Evolutionary conservation across 2,113 vertebrate genomes (phyloP).

Genomic region (Sander vitreus): DNA sequence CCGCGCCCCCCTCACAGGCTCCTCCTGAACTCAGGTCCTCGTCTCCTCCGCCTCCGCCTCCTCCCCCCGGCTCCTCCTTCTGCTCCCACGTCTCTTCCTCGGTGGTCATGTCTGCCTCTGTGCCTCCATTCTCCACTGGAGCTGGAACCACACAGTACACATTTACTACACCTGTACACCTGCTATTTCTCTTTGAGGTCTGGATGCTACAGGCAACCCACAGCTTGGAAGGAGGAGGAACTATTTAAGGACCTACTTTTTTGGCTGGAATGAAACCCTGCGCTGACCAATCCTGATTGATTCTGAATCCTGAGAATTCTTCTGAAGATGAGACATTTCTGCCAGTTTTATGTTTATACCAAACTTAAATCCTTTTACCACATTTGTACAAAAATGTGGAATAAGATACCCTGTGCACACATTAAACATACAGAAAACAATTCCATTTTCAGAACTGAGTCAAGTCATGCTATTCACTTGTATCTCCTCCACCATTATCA

Average conservation of each 20-base stretch:
- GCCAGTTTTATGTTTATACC: not conserved
- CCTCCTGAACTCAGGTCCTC: slow-evolving; percentile 80
- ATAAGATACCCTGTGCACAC: not conserved
- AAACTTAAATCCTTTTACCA: not conserved
- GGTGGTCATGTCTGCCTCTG: slow-evolving; percentile 88
- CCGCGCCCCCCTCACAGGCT: slow-evolving; percentile 79
- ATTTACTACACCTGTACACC: not conserved
- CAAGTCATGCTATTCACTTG: not conserved
- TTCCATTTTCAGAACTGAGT: not conserved
- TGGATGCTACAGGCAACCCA: not conserved
- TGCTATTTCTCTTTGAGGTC: not conserved
- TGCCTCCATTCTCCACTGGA: slow-evolving; percentile 94
- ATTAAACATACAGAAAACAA: not conserved
- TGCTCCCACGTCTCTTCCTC: slow-evolving; percentile 97
- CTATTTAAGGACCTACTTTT: not conserved
- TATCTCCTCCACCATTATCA: not conserved
- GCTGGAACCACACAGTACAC: slow-evolving; percentile 65
- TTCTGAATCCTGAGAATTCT: not conserved
- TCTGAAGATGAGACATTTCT: not conserved
- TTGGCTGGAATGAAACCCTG: slow-evolving; percentile 1
- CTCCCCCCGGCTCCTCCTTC: slow-evolving; percentile 92
- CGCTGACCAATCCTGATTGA: not conserved
- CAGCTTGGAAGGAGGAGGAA: slow-evolving; percentile 11
- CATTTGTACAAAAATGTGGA: not conserved
- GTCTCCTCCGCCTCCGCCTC: slow-evolving; percentile 83